Percentiles rank a stretch among this genome's conserved stretches.
Evolutionary conservation across 2,113 vertebrate genomes (phyloP).

Genomic region (Hyaena hyaena): DNA sequence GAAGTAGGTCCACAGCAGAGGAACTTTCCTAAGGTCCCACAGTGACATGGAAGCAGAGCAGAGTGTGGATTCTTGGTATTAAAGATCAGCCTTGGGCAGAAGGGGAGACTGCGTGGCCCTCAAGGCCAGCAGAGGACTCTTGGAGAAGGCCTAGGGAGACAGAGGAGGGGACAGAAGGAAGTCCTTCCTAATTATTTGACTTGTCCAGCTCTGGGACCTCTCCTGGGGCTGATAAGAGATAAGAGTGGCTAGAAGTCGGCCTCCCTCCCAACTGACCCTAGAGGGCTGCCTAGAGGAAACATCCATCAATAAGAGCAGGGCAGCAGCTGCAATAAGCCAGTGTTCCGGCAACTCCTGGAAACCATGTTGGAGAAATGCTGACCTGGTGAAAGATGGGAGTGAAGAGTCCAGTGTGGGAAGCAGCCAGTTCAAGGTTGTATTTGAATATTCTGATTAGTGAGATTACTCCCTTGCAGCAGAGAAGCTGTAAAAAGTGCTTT

Average conservation of each 20-base stretch:
- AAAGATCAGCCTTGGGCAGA: not conserved
- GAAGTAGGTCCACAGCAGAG: not conserved
- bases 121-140: not conserved
- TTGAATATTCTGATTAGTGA: not conserved
- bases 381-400: not conserved
- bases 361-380: not conserved
- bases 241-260: not conserved
- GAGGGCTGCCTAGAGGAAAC: not conserved
- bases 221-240: not conserved
- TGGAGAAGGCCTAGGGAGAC: not conserved
- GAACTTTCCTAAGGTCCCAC: not conserved
- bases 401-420: not conserved
- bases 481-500: not conserved
- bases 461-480: not conserved
- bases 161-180: not conserved
- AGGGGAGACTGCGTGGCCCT: not conserved
- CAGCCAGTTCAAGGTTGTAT: not conserved
- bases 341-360: not conserved
- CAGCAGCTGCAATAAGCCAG: not conserved
- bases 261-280: not conserved
- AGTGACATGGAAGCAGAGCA: not conserved
- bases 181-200: not conserved
- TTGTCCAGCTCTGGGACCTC: not conserved
- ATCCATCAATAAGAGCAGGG: not conserved
- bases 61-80: not conserved